Conservation (phyloP, 2,888 invertebrate genomes). For the Nephrotoma appendiculata region DNA sequence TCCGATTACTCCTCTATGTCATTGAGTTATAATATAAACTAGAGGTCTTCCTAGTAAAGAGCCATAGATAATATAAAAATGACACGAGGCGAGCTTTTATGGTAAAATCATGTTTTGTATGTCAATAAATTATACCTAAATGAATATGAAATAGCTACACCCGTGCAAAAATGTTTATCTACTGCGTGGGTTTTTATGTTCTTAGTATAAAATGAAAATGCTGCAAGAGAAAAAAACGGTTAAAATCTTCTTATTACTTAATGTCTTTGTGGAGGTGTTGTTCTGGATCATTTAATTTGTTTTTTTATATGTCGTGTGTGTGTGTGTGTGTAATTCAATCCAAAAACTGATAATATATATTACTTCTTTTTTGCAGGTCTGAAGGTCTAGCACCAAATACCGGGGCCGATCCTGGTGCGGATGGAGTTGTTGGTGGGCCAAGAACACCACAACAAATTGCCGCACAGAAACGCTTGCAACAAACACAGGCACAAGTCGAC, state of each 20-base stretch:
- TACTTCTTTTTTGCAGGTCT: constrained; percentile 11
- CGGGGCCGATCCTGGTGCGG: constrained; percentile 49
- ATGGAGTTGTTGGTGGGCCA: constrained; percentile 76
- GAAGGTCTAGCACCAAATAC: constrained; percentile 50
- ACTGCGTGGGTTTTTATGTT: neutral
- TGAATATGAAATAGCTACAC: neutral
- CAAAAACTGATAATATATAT: neutral
- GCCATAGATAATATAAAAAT: no score
- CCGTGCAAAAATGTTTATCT: neutral
- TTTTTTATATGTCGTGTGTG: neutral
- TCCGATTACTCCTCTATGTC: no score
- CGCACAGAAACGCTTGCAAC: constrained; percentile 67
- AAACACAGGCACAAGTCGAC: constrained; percentile 76
- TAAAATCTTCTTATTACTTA: neutral
- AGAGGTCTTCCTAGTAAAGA: no score
- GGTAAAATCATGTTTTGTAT: neutral
- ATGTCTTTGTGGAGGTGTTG: neutral
- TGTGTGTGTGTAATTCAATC: neutral
- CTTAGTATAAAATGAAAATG: neutral
- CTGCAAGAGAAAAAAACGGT: neutral
- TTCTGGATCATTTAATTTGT: neutral
- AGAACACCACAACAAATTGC: constrained; percentile 71
- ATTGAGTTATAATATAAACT: no score
- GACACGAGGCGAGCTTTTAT: neutral
- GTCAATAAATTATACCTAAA: neutral